Conservation (phyloP, 2,888 invertebrate genomes). For the Amphiduros pacificus region DNA sequence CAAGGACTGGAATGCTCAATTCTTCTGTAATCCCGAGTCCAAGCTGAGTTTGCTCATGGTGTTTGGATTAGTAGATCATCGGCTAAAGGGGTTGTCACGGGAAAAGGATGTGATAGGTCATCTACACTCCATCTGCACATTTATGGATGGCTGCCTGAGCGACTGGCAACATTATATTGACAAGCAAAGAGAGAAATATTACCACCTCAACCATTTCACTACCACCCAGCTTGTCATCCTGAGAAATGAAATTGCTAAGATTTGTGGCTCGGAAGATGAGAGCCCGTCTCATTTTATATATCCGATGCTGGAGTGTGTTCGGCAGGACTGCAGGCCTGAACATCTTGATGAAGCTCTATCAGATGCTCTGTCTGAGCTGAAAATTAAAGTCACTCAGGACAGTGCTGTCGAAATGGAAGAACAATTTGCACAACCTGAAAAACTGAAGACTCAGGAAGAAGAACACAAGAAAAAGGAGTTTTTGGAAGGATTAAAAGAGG, state of each 20-base stretch:
- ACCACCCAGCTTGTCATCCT: conserved; percentile 49
- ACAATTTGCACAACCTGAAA: background rate
- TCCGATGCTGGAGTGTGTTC: conserved; percentile 8
- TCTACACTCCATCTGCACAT: conserved; percentile 35
- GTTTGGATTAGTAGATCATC: conserved; percentile 33
- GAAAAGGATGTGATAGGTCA: conserved; percentile 30
- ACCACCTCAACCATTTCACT: conserved; percentile 44
- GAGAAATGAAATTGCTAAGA: conserved; percentile 37
- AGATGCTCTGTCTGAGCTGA: too few species aligned
- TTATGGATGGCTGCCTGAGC: conserved; percentile 37
- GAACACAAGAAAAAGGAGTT: background rate
- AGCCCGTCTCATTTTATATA: background rate
- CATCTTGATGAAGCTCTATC: conserved; percentile 13
- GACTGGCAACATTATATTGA: conserved; percentile 40
- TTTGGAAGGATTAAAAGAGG: conserved; percentile 1
- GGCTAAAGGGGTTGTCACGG: conserved; percentile 21
- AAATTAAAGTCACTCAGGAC: too few species aligned
- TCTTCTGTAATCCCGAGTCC: conserved; percentile 33
- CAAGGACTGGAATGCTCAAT: conserved; percentile 39
- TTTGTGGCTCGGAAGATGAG: too few species aligned
- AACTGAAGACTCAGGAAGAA: background rate
- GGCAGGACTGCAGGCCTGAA: conserved; percentile 23
- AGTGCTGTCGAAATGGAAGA: too few species aligned
- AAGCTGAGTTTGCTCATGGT: conserved; percentile 30
- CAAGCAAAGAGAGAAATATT: conserved; percentile 31